A percentile compares a stretch with the other conserved stretches of the same genome.
Evolutionary conservation across 2,888 invertebrate genomes (phyloP).

Genomic region (Clusia tigrina): DNA sequence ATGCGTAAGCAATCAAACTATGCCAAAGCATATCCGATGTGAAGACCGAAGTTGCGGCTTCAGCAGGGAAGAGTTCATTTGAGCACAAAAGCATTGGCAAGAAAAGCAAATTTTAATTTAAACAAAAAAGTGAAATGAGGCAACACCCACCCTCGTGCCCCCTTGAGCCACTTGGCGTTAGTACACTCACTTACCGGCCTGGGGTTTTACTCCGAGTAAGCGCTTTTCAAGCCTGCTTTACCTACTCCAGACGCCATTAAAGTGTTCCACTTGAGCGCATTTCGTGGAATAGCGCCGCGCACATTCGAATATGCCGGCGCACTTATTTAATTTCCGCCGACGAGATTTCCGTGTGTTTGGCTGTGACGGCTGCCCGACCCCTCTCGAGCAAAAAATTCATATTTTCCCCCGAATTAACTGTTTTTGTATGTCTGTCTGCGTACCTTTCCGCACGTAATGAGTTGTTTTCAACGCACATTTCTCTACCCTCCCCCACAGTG

Average conservation of each 20-base stretch:
- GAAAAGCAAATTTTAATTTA: not conserved
- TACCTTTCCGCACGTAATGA: constrained; percentile 10
- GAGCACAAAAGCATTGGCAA: too few relatives aligned
- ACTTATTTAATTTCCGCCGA: constrained; percentile 52
- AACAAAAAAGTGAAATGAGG: not conserved
- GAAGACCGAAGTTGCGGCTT: too few relatives aligned
- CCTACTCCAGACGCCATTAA: constrained; percentile 49
- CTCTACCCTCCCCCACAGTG: not conserved
- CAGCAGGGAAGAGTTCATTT: too few relatives aligned
- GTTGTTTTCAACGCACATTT: not conserved
- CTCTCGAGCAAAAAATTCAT: not conserved
- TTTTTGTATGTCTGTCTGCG: constrained; percentile 3
- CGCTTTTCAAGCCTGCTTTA: not conserved
- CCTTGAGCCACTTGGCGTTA: constrained; percentile 1
- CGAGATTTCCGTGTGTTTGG: constrained; percentile 43
- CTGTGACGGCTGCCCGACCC: too few relatives aligned
- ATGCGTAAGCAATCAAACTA: not conserved
- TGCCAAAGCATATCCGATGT: too few relatives aligned
- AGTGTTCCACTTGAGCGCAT: constrained; percentile 58
- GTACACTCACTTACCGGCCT: too few relatives aligned
- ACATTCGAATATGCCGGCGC: constrained; percentile 1
- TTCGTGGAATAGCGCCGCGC: constrained; percentile 32
- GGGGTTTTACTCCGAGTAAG: too few relatives aligned
- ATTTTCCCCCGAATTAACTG: constrained; percentile 5
- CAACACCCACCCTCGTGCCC: not conserved